Base-by-base conservation (phyloP, 2,888 invertebrate species). In the Agrotis ipsilon region DNA sequence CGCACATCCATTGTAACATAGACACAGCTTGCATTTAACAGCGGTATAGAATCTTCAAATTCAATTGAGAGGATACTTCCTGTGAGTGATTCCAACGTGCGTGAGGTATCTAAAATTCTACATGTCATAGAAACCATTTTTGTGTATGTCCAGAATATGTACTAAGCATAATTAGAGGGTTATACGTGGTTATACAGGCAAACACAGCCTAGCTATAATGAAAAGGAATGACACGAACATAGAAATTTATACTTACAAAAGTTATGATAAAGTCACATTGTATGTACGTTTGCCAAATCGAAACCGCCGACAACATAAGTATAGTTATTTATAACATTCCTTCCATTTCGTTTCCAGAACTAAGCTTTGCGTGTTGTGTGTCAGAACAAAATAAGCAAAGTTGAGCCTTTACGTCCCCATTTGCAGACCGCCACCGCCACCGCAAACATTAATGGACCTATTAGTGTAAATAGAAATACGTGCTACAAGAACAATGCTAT, bases 401-500 rank as follows among this genome's bases (percentile, higher is more conserved):
- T 55, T 73, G 9, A 68, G 65, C 59, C 62, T 52, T 63, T 60
- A 51, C 48, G 62, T 60, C 62, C 43, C 68, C 67, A 55, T 71
- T 82, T 64, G 65, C 58, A 64, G 58, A 63, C 49, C 63, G 43
- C 63, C 39, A 63, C 49, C 63, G 43, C 63, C 39, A 68, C 52
- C 43, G 62, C 63, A 45, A 64, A 52, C 61, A 64, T 68, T 63
- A 69, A 65, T 60, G 19, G 27, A 66, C 74, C 60, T 74, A 60
- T 60, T 71, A 73, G n/a, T 62, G 58, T 73, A 54, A 80, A 78
- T 78, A 68, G 51, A 64, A 73, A 67, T 55, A 77, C 48, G 73
- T 68, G 54, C 62, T 67, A 48, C 64, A 64, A 68, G 66, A 82
- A 82, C 78, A 75, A 80, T 72, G 72, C 72, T 57, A 86, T 87